Conservation (phyloP, 2,888 invertebrate genomes). For the Eledona agricola region DNA sequence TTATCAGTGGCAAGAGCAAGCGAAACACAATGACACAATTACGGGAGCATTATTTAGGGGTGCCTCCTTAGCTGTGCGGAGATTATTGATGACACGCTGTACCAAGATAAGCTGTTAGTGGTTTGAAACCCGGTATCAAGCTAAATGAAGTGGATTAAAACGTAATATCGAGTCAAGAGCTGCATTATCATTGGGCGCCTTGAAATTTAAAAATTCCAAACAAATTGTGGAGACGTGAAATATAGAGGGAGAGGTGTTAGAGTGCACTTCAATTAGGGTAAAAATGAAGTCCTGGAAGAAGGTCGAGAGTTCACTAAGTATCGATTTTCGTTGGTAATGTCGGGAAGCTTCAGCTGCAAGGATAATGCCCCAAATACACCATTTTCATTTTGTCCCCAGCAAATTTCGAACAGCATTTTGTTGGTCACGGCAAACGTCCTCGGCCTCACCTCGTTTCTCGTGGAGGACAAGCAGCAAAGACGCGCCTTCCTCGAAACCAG, state of each 20-base stretch:
- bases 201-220: background rate
- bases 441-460: slow-evolving; percentile 76
- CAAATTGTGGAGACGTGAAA: slow-evolving; percentile 10
- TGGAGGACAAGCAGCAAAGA: slow-evolving; percentile 87
- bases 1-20: no score
- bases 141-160: slow-evolving; percentile 29
- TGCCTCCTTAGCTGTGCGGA: slow-evolving; percentile 8
- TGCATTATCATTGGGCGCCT: slow-evolving; percentile 4
- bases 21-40: no score
- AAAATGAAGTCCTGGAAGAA: slow-evolving; percentile 23
- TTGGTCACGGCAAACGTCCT: slow-evolving; percentile 77
- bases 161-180: slow-evolving; percentile 26
- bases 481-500: slow-evolving; percentile 90
- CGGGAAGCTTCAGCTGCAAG: slow-evolving; percentile 17
- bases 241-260: no score
- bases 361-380: no score
- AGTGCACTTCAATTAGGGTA: slow-evolving; percentile 17
- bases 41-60: no score
- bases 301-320: slow-evolving; percentile 26
- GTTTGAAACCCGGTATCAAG: slow-evolving; percentile 26
- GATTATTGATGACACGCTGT: slow-evolving; percentile 20
- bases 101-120: slow-evolving; percentile 29
- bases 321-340: slow-evolving; percentile 21
- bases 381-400: slow-evolving; percentile 65
- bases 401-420: slow-evolving; percentile 75